A percentile compares a stretch with the other conserved stretches of the same genome.
Evolutionary conservation across 2,888 invertebrate genomes (phyloP).

Genomic region (Bedellia somnulentella): DNA sequence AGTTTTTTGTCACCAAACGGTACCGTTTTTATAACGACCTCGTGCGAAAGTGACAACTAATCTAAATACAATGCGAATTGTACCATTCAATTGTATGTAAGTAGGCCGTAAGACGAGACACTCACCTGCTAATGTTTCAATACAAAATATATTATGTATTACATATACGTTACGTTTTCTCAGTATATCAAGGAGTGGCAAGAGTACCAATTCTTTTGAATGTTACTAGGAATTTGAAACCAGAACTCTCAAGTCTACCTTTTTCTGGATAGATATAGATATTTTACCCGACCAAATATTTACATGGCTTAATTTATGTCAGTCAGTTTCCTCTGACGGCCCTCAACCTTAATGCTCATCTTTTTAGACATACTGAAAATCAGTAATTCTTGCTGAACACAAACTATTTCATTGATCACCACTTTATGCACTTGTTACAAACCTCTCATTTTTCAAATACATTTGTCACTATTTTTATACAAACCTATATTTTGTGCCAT

Average conservation of each 20-base stretch:
- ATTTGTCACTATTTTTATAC: too few species aligned
- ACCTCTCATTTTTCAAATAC: too few species aligned
- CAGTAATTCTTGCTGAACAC: too few species aligned
- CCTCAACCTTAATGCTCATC: too few species aligned
- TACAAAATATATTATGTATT: neutral
- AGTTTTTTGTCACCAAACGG: constrained; percentile 7
- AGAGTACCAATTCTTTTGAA: neutral
- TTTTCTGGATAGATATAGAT: neutral
- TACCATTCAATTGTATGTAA: neutral
- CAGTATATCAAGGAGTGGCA: neutral
- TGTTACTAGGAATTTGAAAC: neutral
- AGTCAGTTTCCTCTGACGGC: too few species aligned
- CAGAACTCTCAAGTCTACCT: neutral
- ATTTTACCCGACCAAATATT: neutral
- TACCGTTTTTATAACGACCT: constrained; percentile 14
- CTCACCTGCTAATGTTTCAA: neutral
- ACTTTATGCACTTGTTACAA: too few species aligned
- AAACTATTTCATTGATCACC: too few species aligned
- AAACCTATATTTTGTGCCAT: too few species aligned
- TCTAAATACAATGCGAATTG: constrained; percentile 19
- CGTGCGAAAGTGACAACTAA: constrained; percentile 27
- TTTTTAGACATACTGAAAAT: too few species aligned
- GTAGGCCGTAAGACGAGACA: neutral
- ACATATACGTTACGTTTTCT: neutral
- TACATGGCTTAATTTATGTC: too few species aligned